Conservation (phyloP, 2,888 invertebrate genomes). For the Drosophila incognita region DNA sequence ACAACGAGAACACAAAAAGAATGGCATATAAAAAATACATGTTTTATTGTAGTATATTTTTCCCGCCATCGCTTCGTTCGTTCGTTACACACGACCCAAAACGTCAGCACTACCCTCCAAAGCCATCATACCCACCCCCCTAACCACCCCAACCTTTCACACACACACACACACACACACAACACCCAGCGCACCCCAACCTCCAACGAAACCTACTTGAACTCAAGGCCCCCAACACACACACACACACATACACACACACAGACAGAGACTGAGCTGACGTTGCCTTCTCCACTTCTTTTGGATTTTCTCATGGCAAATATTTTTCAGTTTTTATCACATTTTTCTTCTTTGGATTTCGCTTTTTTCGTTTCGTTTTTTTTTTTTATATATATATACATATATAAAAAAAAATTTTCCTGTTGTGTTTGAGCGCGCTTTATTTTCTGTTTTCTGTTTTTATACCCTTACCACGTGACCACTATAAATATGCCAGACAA, state of each 20-base stretch:
- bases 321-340: slow-evolving; percentile 82
- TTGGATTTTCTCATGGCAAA: slow-evolving; percentile 82
- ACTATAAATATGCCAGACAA: slow-evolving; percentile 25
- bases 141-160: background rate
- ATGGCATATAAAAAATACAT: slow-evolving; percentile 77
- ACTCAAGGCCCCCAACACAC: slow-evolving; percentile 50
- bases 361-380: slow-evolving; percentile 60
- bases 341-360: slow-evolving; percentile 80
- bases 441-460: slow-evolving; percentile 58
- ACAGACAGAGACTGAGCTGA: slow-evolving; percentile 23
- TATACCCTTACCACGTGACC: slow-evolving; percentile 40
- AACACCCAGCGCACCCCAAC: slow-evolving; percentile 33
- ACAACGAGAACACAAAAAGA: slow-evolving; percentile 55
- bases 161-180: background rate
- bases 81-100: slow-evolving; percentile 37
- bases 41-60: slow-evolving; percentile 81
- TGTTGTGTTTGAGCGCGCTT: slow-evolving; percentile 58
- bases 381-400: slow-evolving; percentile 14
- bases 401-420: slow-evolving; percentile 29
- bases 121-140: slow-evolving; percentile 15
- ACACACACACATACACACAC: slow-evolving; percentile 15
- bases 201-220: slow-evolving; percentile 53
- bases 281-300: slow-evolving; percentile 69
- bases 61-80: slow-evolving; percentile 68
- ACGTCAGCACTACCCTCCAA: slow-evolving; percentile 33